Conservation (phyloP, 2,797 vertebrate species). For the Liparis tanakae region DNA sequence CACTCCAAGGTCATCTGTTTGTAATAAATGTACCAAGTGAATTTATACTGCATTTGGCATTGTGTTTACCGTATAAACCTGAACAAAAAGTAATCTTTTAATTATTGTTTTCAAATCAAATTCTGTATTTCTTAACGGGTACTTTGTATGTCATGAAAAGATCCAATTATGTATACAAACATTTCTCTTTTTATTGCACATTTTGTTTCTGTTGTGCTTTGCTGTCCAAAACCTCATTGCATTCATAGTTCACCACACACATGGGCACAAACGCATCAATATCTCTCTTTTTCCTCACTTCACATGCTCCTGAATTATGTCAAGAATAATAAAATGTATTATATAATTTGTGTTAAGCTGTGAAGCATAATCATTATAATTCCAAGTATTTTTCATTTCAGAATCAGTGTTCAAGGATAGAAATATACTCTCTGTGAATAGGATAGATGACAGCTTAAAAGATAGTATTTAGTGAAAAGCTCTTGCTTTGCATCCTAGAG, state of each 20-base stretch:
- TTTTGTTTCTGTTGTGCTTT: slow-evolving; percentile 6
- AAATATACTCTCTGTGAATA: not conserved
- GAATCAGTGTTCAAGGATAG: not conserved
- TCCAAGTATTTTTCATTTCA: not conserved
- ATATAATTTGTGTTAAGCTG: not conserved
- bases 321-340: slow-evolving; percentile 20
- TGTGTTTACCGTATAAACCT: slow-evolving; percentile 7
- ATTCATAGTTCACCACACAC: slow-evolving; percentile 6
- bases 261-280: slow-evolving; percentile 17
- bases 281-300: not conserved
- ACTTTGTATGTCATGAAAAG: slow-evolving; percentile 3
- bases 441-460: not conserved
- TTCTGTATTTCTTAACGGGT: slow-evolving; percentile 1
- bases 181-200: not conserved
- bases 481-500: not conserved
- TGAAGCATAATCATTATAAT: not conserved
- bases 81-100: slow-evolving; percentile 5
- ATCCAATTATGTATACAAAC: slow-evolving; percentile 18
- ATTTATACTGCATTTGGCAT: not conserved
- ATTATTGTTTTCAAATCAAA: slow-evolving; percentile 4
- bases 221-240: slow-evolving; percentile 27
- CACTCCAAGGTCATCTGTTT: slow-evolving; percentile 23
- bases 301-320: slow-evolving; percentile 12
- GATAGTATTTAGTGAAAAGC: not conserved
- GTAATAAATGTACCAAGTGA: not conserved